These are phyloP conservation scores for Propithecus deckenii DNA, from an alignment of 2,797 vertebrate species.

Conservation along the genomic window DNA sequence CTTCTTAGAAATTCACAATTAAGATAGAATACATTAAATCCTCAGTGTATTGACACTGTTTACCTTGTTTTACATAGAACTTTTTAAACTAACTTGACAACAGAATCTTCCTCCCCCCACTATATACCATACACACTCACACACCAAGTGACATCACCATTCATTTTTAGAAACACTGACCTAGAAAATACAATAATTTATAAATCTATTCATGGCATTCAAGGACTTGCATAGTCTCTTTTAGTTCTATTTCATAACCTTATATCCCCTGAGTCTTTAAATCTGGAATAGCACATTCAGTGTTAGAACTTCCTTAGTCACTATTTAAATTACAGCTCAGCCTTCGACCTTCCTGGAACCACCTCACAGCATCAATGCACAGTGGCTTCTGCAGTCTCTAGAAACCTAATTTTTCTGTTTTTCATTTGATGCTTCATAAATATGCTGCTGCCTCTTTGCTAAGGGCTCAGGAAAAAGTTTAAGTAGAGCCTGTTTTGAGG, in stretches of 20 bases:
- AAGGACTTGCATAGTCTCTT: background rate
- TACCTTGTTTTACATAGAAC: background rate
- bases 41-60: background rate
- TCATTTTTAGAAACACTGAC: background rate
- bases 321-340: background rate
- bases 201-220: background rate
- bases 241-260: background rate
- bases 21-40: background rate
- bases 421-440: background rate
- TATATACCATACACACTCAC: background rate
- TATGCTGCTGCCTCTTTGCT: background rate
- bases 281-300: background rate
- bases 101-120: background rate
- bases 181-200: background rate
- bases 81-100: background rate
- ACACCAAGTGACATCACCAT: background rate
- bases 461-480: background rate
- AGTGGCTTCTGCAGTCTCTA: background rate
- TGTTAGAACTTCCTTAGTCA: background rate
- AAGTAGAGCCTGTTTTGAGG: background rate
- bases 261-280: background rate
- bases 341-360: rapidly evolving
- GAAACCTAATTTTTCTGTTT: background rate
- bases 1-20: background rate
- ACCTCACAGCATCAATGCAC: rapidly evolving